Evolutionary conservation across 2,797 vertebrate genomes (phyloP), one percentile per base, ranked within the genome.

Genomic region (Perdix hodgsoniae): DNA sequence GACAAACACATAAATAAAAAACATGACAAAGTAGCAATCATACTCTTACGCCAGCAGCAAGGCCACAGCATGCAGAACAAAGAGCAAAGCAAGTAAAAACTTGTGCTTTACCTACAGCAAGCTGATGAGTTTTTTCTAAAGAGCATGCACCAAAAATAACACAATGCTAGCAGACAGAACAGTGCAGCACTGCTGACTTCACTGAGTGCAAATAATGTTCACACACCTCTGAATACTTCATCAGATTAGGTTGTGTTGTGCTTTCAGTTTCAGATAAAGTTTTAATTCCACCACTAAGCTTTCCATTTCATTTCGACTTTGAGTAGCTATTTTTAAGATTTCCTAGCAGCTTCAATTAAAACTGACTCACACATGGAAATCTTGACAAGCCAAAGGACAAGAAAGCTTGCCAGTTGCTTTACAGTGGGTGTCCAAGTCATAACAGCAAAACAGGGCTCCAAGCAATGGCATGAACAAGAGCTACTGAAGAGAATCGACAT

Each of bases 311-410:
- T 78, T 90, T 90, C 79, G 67, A 50, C 67, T 84, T 79, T 9
- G 0, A 76, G 71, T 24, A 88, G 50, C 31, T 85, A 65, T 73
- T 40, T 79, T 85, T 60, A 83, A 85, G 35, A 80, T n/a, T n/a
- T 64, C 84, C 57, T 70, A 91, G 74, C 59, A 88, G 84, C 74
- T 93, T 88, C 64, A 90, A 65, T 12, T 86, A 89, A 84, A 93
- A 75, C 27, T 57, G 73, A 52, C n/a, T 94, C 60, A 50, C 10
- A 54, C 33, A 57, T 10, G 86, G 65, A 81, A 85, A 91, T 75
- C 73, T 75, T 86, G 54, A 91, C 78, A 73, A 79, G 86, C 33
- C 90, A 93, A 91, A 60, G 71, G 49, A 85, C 81, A 78, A 26
- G 91, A 42, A 11, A 52, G 50, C 39, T 89, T 90, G 90, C 63